Evolutionary conservation across 2,888 invertebrate species (phyloP).

Genomic region (Nematopogon swammerdamellus): DNA sequence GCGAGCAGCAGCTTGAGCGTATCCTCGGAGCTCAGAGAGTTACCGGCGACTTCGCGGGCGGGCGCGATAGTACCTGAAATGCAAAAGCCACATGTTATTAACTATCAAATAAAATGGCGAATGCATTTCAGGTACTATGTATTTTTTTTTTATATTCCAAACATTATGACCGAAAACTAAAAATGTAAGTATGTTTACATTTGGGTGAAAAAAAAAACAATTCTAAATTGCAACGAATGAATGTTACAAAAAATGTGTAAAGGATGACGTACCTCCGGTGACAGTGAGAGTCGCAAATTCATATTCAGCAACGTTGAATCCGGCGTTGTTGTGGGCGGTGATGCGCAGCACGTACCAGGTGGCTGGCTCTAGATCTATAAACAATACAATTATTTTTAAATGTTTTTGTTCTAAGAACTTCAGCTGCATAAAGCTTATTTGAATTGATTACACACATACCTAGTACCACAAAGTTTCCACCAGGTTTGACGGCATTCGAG

Average conservation of each 20-base stretch:
- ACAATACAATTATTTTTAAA: no score
- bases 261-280: slow-evolving; percentile 92
- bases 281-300: slow-evolving; percentile 93
- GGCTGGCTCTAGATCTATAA: slow-evolving; percentile 80
- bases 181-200: no score
- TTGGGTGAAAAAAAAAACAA: no score
- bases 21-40: slow-evolving; percentile 73
- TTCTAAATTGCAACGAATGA: no score
- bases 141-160: no score
- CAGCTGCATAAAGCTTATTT: no score
- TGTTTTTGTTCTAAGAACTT: no score
- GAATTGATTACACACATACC: no score
- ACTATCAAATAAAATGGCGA: slow-evolving; percentile 2
- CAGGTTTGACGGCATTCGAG: slow-evolving; percentile 88
- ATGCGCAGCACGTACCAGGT: slow-evolving; percentile 92
- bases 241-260: no score
- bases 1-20: slow-evolving; percentile 85
- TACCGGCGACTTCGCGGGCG: slow-evolving; percentile 70
- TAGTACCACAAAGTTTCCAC: slow-evolving; percentile 85
- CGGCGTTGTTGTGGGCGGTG: slow-evolving; percentile 93
- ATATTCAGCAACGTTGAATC: slow-evolving; percentile 92
- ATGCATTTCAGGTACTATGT: slow-evolving; percentile 11
- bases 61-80: slow-evolving; percentile 95
- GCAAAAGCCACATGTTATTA: slow-evolving; percentile 30
- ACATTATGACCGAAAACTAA: no score